A percentile compares a stretch with the other conserved stretches of the same genome.
phyloP scores from a whole-genome alignment of 92 coral and sea anemone genomes.

The Epizoanthus scotinus region DNA sequence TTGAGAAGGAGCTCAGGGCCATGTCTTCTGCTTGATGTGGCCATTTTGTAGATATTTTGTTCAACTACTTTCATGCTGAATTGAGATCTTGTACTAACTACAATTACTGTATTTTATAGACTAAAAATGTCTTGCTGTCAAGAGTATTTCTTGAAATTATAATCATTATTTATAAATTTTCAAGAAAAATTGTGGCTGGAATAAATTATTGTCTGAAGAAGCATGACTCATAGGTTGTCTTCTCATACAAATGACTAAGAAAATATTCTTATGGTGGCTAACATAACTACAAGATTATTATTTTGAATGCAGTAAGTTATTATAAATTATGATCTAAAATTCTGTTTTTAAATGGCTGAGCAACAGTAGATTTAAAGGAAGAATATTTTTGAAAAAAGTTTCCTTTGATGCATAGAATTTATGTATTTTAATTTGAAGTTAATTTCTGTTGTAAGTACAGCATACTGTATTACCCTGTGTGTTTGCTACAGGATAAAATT shows the following conservation, averaged over 20 bases:
- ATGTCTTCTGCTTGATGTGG: background rate
- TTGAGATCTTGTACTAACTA: no score
- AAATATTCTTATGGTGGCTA: background rate
- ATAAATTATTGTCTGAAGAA: background rate
- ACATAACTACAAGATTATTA: background rate
- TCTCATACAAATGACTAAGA: no score
- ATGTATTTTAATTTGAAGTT: background rate
- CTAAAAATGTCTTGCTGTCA: background rate
- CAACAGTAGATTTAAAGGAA: background rate
- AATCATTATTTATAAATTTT: background rate
- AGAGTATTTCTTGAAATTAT: background rate
- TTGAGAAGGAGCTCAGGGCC: background rate
- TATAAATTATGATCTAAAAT: background rate
- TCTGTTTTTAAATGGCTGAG: background rate
- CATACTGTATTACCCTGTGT: background rate
- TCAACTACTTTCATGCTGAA: no score
- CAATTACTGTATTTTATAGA: no score
- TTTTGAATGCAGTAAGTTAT: background rate
- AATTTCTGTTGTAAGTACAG: background rate
- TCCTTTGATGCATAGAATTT: background rate
- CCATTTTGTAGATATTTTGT: no score
- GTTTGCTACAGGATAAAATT: no score
- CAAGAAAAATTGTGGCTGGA: background rate
- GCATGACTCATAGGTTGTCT: constrained; percentile 5
- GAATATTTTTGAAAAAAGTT: background rate